phyloP scores from a whole-genome alignment of 2,888 invertebrate species.

The Cryptocheilus praepositus region DNA sequence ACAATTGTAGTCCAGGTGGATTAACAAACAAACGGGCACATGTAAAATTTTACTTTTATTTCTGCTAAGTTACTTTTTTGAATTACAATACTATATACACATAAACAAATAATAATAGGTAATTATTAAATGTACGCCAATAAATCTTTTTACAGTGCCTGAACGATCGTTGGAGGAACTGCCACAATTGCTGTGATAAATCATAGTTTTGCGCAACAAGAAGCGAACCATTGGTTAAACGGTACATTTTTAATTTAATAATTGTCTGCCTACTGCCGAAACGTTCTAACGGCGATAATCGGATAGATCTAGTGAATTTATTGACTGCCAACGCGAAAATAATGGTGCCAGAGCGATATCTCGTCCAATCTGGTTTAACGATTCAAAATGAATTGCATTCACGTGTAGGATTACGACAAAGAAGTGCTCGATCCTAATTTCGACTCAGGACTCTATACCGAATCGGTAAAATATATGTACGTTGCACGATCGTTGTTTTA shows the following conservation, averaged over 20 bases:
- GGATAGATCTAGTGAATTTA: background rate
- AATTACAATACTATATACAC: constrained; percentile 58
- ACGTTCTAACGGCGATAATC: background rate
- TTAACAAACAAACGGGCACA: background rate
- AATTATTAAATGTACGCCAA: constrained; percentile 43
- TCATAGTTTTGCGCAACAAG: constrained; percentile 17
- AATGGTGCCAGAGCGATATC: background rate
- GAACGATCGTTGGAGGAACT: constrained; percentile 42
- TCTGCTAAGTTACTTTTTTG: constrained; percentile 43
- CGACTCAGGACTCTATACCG: no score
- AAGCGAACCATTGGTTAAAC: constrained; percentile 9
- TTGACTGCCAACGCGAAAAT: background rate
- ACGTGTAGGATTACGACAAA: no score
- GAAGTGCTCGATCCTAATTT: no score
- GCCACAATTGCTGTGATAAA: constrained; percentile 34
- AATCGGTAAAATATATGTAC: no score
- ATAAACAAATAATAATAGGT: constrained; percentile 41
- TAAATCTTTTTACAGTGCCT: constrained; percentile 48
- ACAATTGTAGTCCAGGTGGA: background rate
- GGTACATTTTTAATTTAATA: no score
- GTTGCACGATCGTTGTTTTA: no score
- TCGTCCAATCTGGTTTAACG: no score
- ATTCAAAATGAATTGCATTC: no score
- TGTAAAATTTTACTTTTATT: constrained; percentile 35
- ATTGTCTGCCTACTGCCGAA: constrained; percentile 5